These are phyloP conservation scores for Scartelaos histophorus DNA, from an alignment of 2,113 vertebrate genomes.

Conservation along the genomic window DNA sequence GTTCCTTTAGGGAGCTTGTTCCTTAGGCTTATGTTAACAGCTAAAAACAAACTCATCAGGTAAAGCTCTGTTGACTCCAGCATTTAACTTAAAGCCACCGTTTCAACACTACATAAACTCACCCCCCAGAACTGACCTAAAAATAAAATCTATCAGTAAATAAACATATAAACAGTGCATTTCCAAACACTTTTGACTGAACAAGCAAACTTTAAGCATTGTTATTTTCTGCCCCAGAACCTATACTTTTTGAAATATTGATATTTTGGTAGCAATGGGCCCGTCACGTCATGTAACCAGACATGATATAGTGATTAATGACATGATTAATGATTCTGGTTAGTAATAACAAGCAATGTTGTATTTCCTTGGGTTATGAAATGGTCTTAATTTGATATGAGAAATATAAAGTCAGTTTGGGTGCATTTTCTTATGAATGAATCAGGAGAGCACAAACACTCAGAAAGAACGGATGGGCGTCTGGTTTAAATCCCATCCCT, in stretches of 20 bases:
- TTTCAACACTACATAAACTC: neutral
- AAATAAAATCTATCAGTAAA: too few relatives aligned
- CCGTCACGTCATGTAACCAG: neutral
- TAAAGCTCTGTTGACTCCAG: neutral
- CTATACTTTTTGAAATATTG: too few relatives aligned
- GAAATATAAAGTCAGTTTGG: neutral
- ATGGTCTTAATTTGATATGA: neutral
- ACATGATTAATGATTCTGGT: too few relatives aligned
- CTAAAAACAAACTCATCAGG: neutral
- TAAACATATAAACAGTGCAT: too few relatives aligned
- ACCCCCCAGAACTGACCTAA: too few relatives aligned
- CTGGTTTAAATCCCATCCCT: neutral
- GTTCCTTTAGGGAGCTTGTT: slow-evolving; percentile 10
- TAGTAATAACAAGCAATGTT: neutral
- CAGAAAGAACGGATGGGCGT: neutral
- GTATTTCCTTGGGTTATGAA: neutral
- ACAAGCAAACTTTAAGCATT: too few relatives aligned
- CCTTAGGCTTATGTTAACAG: neutral
- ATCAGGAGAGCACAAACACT: neutral
- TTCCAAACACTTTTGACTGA: too few relatives aligned
- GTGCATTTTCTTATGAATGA: neutral
- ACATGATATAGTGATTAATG: neutral
- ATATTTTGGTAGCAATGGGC: too few relatives aligned
- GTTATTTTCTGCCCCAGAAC: too few relatives aligned
- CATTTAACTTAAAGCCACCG: neutral